A percentile compares a stretch with the other conserved stretches of the same genome.
Evolutionary conservation across 2,113 vertebrate genomes (phyloP).

Genomic region (Scomber scombrus): DNA sequence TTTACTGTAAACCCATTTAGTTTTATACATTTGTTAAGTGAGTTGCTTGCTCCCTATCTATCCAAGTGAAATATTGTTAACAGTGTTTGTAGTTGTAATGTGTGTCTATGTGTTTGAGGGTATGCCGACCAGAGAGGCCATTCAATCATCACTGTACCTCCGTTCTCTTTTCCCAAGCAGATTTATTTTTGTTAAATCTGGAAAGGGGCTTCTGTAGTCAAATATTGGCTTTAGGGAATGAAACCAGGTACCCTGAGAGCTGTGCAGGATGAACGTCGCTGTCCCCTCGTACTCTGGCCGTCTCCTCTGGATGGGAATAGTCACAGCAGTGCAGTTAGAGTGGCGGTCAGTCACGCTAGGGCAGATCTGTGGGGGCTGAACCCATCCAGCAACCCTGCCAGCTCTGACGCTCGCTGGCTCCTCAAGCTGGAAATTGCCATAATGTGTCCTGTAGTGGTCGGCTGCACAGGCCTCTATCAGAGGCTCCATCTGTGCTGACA

Average conservation of each 20-base stretch:
- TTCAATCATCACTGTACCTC: conserved; percentile 5
- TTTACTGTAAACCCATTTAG: background rate
- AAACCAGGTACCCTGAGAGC: conserved; percentile 29
- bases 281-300: background rate
- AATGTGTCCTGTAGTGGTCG: conserved; percentile 69
- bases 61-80: no score
- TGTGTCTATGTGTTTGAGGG: conserved; percentile 5
- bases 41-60: no score
- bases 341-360: conserved; percentile 14
- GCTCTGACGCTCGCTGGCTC: conserved; percentile 53
- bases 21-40: no score
- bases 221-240: conserved; percentile 50
- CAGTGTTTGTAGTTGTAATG: no score
- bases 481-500: conserved; percentile 60
- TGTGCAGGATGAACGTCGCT: background rate
- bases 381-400: conserved; percentile 38
- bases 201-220: conserved; percentile 14
- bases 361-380: conserved; percentile 2
- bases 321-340: conserved; percentile 24
- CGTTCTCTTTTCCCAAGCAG: background rate
- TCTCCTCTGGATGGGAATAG: background rate
- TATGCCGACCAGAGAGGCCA: background rate
- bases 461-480: conserved; percentile 64
- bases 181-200: background rate
- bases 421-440: conserved; percentile 70